Base-by-base conservation (phyloP, 2,888 invertebrate species). In the Ophioninae sp. region DNA sequence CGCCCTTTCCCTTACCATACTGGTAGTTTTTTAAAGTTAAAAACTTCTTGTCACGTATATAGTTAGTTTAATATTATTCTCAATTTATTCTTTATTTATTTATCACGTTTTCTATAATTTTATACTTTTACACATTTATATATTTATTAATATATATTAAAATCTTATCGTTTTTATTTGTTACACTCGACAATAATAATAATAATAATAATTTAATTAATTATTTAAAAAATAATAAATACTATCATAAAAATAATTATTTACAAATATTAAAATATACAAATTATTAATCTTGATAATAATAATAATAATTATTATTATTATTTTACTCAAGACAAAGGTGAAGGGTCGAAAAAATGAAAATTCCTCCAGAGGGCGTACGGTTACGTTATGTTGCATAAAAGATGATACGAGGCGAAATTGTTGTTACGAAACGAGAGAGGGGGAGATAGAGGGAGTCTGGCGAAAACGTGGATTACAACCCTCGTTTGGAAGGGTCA, bases 401-500 rank as follows among this genome's bases (percentile, higher is more conserved):
- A 75, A 67, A 37, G 6, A 59, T 50, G 50, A 17, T 17, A 13
- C 10, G 41, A 39, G 2, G 20, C 56, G 56, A 44, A 62, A 56
- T 2, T 8, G 21, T 17, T 67, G 67, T 41, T 79, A 21, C n/a
- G 50, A 3, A 13, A 17, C 44, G 57, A 30, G 6, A 41, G 20
- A 10, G 64, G 57, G 7, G 30, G 39, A 30, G 44, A 39, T 65
- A 20, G 56, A 73, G 56, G 50, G 70, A 67, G 56, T 70, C 10
- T 30, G 44, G 65, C 44, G 70, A 79, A 50, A 75, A 30, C 56
- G 57, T 56, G 68, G 73, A 62, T 75, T 61, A 68, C 67, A 70
- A 21, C 56, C 44, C 67, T 81, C 83, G 62, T 81, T 81, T 61
- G 70, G 41, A 78, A 74, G 67, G 77, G 69, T 76, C 81, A 77